Evolutionary conservation across 2,888 invertebrate species (phyloP), one percentile per base, ranked within the genome.

Genomic region (Lordiphosa andalusiaca): DNA sequence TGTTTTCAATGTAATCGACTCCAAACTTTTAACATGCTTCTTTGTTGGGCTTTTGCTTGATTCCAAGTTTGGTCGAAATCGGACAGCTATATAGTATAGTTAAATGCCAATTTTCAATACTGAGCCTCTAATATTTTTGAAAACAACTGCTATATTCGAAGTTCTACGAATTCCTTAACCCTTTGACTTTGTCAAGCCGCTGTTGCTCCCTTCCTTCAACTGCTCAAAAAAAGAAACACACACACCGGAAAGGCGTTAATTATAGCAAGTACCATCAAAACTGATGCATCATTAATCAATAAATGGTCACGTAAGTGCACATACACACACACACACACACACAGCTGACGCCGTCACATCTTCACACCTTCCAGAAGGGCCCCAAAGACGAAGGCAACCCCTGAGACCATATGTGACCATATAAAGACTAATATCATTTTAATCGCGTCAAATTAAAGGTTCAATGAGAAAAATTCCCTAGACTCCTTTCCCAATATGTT

Each of bases 251-350:
- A 80, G 82, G 68, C 66, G 68, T 72, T 77, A 85, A 82, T 84
- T 69, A 72, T 55, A 19, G 42, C 38, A 62, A 65, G 57, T 70
- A 13, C 7, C 38, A 56, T 41, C 52, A 52, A 48, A 74, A 78
- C 78, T 81, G 77, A 76, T 69, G 61, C 53, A 85, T 82, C 88
- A 88, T 87, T 85, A 87, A 87, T 87, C 88, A 88, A 82, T 83
- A 76, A 84, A 76, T 68, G 69, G 58, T 71, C 77, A 73, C 61
- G 58, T 64, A 63, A 61, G 30, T 30, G 16, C 2, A 16, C n/a
- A 30, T 7, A 7, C 30, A 3, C 7, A 6, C 30, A 30, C 7
- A 30, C 30, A 30, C 9, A 9, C 30, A 30, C 9, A 30, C 30
- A 30, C 68, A 76, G 81, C 76, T 81, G 82, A 81, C 71, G 84